Evolutionary conservation across 2,797 vertebrate genomes (phyloP).

Genomic region (Coregonus sp.): DNA sequence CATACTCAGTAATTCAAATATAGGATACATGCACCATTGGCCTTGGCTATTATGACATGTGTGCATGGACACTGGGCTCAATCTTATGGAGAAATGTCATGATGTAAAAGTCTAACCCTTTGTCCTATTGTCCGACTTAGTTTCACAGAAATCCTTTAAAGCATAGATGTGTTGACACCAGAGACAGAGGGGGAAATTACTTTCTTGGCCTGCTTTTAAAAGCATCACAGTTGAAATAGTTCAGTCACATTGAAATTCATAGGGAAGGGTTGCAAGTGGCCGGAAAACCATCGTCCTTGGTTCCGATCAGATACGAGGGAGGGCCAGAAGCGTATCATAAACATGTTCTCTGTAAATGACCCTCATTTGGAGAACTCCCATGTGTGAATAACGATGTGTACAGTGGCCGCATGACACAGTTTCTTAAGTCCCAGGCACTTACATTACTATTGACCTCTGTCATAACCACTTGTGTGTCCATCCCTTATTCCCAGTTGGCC

Average conservation of each 20-base stretch:
- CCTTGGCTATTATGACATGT: background rate
- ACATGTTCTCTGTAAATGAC: slow-evolving; percentile 34
- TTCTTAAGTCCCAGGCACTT: slow-evolving; percentile 20
- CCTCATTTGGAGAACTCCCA: slow-evolving; percentile 24
- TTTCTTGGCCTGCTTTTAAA: background rate
- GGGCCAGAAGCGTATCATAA: slow-evolving; percentile 37
- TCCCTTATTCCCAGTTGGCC: too few relatives aligned
- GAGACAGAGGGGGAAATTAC: background rate
- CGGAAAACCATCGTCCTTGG: background rate
- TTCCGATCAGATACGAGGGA: slow-evolving; percentile 1
- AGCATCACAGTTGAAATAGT: background rate
- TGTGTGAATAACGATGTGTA: slow-evolving; percentile 14
- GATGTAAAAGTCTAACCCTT: background rate
- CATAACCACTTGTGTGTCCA: slow-evolving; percentile 8
- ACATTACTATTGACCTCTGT: background rate
- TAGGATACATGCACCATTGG: background rate
- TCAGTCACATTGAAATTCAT: background rate
- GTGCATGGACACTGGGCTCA: background rate
- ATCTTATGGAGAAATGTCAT: background rate
- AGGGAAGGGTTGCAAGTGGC: background rate
- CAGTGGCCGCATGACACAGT: slow-evolving; percentile 39
- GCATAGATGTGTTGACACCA: background rate
- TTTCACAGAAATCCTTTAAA: background rate
- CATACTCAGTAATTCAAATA: background rate
- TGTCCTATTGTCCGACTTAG: background rate